These are phyloP conservation scores for Leucozona laternaria DNA, from an alignment of 2,888 invertebrate genomes.

Conservation along the genomic window DNA sequence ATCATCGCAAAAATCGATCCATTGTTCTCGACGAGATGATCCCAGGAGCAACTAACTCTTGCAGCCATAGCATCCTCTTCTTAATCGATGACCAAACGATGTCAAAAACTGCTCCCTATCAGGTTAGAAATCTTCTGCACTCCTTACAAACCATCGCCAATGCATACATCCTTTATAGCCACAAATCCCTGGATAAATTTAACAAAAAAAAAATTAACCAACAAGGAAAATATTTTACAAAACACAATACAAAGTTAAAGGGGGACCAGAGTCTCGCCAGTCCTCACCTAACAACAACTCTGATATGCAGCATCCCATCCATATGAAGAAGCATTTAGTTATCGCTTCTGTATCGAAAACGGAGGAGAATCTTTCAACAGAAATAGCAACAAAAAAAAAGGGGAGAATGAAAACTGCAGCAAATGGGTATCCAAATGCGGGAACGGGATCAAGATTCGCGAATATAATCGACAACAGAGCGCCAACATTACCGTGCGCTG, in stretches of 20 bases:
- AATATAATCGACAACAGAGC: slow-evolving; percentile 70
- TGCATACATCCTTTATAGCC: slow-evolving; percentile 19
- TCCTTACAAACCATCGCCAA: slow-evolving; percentile 3
- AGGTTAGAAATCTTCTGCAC: slow-evolving; percentile 61
- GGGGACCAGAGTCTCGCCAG: slow-evolving; percentile 62
- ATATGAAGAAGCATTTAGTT: slow-evolving; percentile 65
- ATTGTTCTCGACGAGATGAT: slow-evolving; percentile 13
- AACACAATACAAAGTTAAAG: slow-evolving; percentile 69
- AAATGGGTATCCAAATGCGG: slow-evolving; percentile 55
- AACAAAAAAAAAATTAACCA: slow-evolving; percentile 37
- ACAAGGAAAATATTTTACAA: slow-evolving; percentile 72
- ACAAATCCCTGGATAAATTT: slow-evolving; percentile 30
- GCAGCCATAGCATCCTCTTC: slow-evolving; percentile 49
- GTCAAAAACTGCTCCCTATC: slow-evolving; percentile 69
- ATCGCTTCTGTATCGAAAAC: slow-evolving; percentile 68
- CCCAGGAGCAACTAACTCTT: slow-evolving; percentile 22
- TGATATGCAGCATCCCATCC: slow-evolving; percentile 15
- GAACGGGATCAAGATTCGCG: slow-evolving; percentile 67
- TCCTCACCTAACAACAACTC: background rate
- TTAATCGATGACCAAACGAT: slow-evolving; percentile 74
- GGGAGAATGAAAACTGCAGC: slow-evolving; percentile 1
- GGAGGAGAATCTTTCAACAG: slow-evolving; percentile 28
- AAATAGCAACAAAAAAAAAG: slow-evolving; percentile 23
- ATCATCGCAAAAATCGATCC: slow-evolving; percentile 7
- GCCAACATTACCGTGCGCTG: slow-evolving; percentile 59